phyloP scores from a whole-genome alignment of 1,140 invertebrate genomes.

The Ceratoteleas bidentatus region DNA sequence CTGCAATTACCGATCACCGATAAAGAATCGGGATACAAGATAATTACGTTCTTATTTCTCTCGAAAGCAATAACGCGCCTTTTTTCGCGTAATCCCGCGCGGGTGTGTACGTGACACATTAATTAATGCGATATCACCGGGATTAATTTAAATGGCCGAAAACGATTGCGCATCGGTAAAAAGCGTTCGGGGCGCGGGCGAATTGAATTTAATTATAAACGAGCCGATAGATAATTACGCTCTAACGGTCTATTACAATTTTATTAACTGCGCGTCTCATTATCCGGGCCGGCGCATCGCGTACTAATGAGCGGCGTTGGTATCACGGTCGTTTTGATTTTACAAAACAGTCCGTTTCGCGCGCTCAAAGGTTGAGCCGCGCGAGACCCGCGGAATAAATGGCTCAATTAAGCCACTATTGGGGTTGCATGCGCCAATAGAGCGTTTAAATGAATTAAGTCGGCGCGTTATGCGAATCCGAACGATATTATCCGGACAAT shows the following conservation, averaged over 20 bases:
- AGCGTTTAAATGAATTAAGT: conserved; percentile 78
- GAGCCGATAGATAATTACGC: not conserved
- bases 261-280: conserved; percentile 30
- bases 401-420: conserved; percentile 59
- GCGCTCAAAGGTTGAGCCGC: conserved; percentile 56
- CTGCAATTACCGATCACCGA: too few relatives aligned
- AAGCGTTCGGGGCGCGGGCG: too few relatives aligned
- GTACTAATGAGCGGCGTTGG: conserved; percentile 28
- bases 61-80: too few relatives aligned
- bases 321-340: conserved; percentile 50
- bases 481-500: conserved; percentile 46
- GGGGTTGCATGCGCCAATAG: conserved; percentile 72
- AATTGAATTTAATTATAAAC: too few relatives aligned
- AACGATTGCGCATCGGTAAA: too few relatives aligned
- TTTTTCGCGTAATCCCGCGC: too few relatives aligned
- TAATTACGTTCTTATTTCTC: too few relatives aligned
- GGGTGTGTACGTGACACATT: too few relatives aligned
- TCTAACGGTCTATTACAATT: conserved; percentile 31
- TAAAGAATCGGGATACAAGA: too few relatives aligned
- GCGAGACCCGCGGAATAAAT: conserved; percentile 56
- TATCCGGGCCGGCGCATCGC: conserved; percentile 14
- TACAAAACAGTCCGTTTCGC: conserved; percentile 59
- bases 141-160: too few relatives aligned
- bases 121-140: too few relatives aligned
- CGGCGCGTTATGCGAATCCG: conserved; percentile 62